Percentiles rank a stretch among this genome's conserved stretches.
phyloP scores from a whole-genome alignment of 2,113 vertebrate species.

The Mionectes macconnelli region DNA sequence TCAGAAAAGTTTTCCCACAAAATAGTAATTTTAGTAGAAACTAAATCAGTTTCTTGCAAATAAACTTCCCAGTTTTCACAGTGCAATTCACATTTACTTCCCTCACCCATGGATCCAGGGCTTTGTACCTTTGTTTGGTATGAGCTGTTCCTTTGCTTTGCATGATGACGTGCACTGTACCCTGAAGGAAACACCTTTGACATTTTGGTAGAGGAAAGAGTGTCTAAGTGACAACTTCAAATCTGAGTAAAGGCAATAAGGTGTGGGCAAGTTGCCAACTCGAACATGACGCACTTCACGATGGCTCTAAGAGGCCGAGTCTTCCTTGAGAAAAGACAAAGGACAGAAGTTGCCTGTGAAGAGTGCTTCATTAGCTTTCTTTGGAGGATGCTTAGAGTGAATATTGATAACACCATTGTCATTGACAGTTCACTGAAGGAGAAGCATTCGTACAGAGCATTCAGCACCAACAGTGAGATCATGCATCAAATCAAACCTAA shows the following conservation, averaged over 20 bases:
- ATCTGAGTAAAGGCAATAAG: constrained; percentile 24
- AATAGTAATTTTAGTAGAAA: background rate
- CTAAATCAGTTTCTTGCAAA: background rate
- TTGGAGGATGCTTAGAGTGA: constrained; percentile 1
- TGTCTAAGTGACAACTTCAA: background rate
- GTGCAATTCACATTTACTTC: background rate
- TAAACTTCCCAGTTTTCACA: background rate
- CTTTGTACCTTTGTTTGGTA: background rate
- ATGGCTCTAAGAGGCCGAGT: constrained; percentile 17
- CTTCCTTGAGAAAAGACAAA: constrained; percentile 36
- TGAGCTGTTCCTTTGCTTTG: background rate
- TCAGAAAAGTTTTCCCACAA: background rate
- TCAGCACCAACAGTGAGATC: constrained; percentile 64
- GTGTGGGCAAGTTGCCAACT: background rate
- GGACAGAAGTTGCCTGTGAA: background rate
- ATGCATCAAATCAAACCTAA: constrained; percentile 56
- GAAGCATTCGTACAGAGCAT: constrained; percentile 52
- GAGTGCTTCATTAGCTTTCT: constrained; percentile 47
- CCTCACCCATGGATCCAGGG: background rate
- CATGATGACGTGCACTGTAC: background rate
- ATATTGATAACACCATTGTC: constrained; percentile 67
- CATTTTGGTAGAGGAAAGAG: constrained; percentile 5
- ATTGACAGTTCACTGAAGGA: constrained; percentile 60
- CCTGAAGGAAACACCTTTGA: constrained; percentile 34
- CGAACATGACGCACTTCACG: constrained; percentile 39